Conservation (phyloP, 2,113 vertebrate genomes). For the Felis catus region DNA sequence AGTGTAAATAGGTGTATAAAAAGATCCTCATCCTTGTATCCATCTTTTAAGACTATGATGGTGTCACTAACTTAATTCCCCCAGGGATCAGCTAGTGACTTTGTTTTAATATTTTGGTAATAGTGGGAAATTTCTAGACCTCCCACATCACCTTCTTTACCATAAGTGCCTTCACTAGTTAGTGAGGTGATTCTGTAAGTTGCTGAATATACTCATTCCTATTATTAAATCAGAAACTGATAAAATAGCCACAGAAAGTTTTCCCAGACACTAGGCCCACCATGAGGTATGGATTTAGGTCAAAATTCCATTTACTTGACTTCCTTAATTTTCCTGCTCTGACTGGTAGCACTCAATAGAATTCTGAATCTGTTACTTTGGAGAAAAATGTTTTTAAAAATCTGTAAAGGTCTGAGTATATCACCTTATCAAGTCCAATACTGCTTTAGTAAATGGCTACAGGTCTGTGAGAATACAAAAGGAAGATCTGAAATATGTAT, state of each 20-base stretch:
- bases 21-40: not conserved
- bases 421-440: too few relatives aligned
- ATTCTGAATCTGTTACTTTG: not conserved
- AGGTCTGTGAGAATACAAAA: not conserved
- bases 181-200: not conserved
- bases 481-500: not conserved
- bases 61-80: not conserved
- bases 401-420: not conserved
- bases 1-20: not conserved
- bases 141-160: not conserved
- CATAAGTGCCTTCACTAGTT: not conserved
- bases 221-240: not conserved
- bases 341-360: not conserved
- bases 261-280: not conserved
- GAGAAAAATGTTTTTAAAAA: not conserved
- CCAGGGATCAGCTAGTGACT: not conserved
- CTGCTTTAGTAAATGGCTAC: not conserved
- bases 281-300: not conserved
- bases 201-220: not conserved
- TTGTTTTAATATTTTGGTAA: not conserved
- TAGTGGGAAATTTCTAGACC: not conserved
- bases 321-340: not conserved
- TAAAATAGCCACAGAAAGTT: not conserved
- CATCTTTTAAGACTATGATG: not conserved
- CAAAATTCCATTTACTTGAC: not conserved